Base-by-base conservation (phyloP, 2,888 invertebrate genomes). In the Melitaea athalia region DNA sequence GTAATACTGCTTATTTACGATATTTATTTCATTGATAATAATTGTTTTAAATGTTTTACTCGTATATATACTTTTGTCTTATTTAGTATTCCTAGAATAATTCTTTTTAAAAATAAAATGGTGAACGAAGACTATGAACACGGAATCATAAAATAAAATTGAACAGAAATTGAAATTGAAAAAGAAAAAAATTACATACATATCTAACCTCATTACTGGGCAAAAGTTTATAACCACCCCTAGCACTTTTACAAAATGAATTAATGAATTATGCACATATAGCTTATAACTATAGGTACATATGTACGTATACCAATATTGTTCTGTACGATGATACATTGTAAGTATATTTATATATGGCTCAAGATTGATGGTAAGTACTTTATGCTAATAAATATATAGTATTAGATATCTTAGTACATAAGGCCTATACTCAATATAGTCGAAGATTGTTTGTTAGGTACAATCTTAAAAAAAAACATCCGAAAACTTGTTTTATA, bases 281-380 rank as follows among this genome's bases (percentile, higher is more conserved):
- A 42, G 10, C n/a, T 49, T n/a, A 49, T 31, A n/a, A n/a, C n/a
- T n/a, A n/a, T n/a, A n/a, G n/a, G n/a, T n/a, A 38, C 8, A 8
- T 33, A 10, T 57, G 60, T 53, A 59, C 31, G 52, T 66, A 52
- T 52, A 66, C 52, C 31, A 24, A 61, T 65, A 24, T 47, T 62
- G 38, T 31, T 31, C 33, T 65, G 38, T 62, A 59, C 52, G 31
- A 61, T 60, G 17, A 24, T 42, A 63, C 52, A 60, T 45, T 42
- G 15, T 12, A 38, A 57, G 38, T 38, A n/a, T 31, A 24, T 53
- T 53, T 5, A 57, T 57, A 15, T 62, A 62, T 62, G 62, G 66
- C 66, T 67, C 66, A 67, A 67, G 61, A 62, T 57, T 15, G 15
- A 57, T 15, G 55, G 43, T 66, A 60, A 66, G 61, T 62, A 65